Percentiles rank a stretch among this genome's conserved stretches.
Evolutionary conservation across 2,113 vertebrate species (phyloP).

Genomic region (Corythornis madagascariensis): DNA sequence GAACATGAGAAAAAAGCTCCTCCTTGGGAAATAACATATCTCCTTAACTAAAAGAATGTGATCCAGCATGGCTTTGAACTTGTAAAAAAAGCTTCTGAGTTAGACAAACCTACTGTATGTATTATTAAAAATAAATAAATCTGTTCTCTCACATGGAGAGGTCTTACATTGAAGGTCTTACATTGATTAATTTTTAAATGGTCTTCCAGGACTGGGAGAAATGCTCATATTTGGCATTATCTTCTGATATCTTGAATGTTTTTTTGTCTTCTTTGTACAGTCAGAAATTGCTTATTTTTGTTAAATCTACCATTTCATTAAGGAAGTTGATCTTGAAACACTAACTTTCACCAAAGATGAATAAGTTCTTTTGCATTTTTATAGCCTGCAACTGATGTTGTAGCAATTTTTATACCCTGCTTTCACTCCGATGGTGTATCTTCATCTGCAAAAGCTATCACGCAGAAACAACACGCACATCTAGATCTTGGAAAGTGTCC

Average conservation of each 20-base stretch:
- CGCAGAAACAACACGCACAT: accelerated
- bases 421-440: neutral
- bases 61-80: neutral
- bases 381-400: no score
- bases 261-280: neutral
- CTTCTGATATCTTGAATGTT: accelerated
- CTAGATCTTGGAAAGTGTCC: accelerated
- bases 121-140: neutral
- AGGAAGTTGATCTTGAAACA: neutral
- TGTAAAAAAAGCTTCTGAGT: neutral
- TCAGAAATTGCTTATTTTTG: neutral
- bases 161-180: neutral
- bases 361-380: neutral
- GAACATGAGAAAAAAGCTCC: neutral
- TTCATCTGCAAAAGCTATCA: neutral
- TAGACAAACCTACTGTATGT: neutral
- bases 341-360: neutral
- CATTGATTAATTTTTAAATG: neutral
- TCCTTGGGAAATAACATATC: neutral
- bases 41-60: neutral
- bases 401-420: neutral
- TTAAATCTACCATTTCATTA: neutral
- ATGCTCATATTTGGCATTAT: neutral
- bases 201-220: neutral
- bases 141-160: neutral